phyloP scores from a whole-genome alignment of 2,113 vertebrate species.

The Xenus cinereus region DNA sequence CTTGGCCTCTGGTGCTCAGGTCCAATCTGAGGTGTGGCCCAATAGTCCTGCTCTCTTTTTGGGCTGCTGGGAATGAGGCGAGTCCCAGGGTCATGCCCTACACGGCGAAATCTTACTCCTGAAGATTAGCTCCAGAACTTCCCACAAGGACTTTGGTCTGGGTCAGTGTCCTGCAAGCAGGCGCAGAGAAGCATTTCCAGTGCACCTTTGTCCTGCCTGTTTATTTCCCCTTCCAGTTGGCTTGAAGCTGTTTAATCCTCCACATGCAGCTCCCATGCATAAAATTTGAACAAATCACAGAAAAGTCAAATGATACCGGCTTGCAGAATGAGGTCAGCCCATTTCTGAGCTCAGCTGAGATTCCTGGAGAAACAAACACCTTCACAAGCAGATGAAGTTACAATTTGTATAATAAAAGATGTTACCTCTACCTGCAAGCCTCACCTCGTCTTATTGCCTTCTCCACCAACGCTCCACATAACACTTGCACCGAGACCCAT shows the following conservation, averaged over 20 bases:
- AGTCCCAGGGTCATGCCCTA: background rate
- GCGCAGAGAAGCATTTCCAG: background rate
- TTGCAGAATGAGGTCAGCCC: background rate
- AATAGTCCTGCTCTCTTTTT: background rate
- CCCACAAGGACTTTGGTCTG: background rate
- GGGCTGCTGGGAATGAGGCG: background rate
- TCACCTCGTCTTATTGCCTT: background rate
- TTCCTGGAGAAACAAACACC: background rate
- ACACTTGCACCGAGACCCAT: background rate
- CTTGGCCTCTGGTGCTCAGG: background rate
- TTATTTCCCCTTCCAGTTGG: background rate
- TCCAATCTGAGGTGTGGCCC: background rate
- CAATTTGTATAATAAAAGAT: background rate
- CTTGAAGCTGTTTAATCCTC: background rate
- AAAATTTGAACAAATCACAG: background rate
- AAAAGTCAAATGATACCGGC: background rate
- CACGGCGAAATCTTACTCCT: background rate
- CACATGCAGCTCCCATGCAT: background rate
- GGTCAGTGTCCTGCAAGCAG: background rate
- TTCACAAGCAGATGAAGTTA: background rate
- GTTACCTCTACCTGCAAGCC: background rate
- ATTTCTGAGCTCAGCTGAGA: background rate
- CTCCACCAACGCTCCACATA: background rate
- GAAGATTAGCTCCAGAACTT: background rate
- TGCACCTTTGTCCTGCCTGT: background rate